Evolutionary conservation across 1,140 invertebrate genomes (phyloP).

Genomic region (Leptinotarsa defecta): DNA sequence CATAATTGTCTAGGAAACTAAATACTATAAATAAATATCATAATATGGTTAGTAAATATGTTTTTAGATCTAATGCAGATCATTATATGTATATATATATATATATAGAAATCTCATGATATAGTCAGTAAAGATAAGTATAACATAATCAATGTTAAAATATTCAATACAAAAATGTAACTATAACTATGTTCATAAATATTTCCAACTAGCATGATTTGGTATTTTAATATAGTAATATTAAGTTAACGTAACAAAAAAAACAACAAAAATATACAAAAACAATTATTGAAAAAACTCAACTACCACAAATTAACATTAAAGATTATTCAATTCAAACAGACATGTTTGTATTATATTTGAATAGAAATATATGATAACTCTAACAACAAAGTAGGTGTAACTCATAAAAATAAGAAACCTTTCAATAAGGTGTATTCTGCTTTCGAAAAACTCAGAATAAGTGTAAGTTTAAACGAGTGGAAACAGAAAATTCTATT

Average conservation of each 20-base stretch:
- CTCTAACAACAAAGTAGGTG: no score
- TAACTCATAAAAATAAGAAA: no score
- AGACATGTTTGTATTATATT: no score
- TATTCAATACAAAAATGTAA: slow-evolving; percentile 18
- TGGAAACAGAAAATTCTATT: no score
- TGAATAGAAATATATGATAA: no score
- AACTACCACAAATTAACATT: background rate
- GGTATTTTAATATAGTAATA: slow-evolving; percentile 27
- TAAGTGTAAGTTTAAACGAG: no score
- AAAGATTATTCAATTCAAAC: background rate
- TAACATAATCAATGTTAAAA: slow-evolving; percentile 14
- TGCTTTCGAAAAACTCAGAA: no score
- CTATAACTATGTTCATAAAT: background rate
- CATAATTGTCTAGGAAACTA: background rate
- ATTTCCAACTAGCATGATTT: slow-evolving; percentile 25
- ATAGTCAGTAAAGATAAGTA: background rate
- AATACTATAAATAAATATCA: background rate
- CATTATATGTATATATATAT: background rate
- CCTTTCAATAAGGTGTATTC: no score
- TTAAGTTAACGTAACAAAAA: slow-evolving; percentile 31
- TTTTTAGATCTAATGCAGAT: background rate
- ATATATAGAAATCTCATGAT: slow-evolving; percentile 1
- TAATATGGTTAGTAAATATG: background rate
- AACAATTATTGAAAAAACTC: slow-evolving; percentile 13
- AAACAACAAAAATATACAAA: slow-evolving; percentile 26